Base-by-base conservation (phyloP, 2,113 vertebrate genomes). In the Macroglossus sobrinus region DNA sequence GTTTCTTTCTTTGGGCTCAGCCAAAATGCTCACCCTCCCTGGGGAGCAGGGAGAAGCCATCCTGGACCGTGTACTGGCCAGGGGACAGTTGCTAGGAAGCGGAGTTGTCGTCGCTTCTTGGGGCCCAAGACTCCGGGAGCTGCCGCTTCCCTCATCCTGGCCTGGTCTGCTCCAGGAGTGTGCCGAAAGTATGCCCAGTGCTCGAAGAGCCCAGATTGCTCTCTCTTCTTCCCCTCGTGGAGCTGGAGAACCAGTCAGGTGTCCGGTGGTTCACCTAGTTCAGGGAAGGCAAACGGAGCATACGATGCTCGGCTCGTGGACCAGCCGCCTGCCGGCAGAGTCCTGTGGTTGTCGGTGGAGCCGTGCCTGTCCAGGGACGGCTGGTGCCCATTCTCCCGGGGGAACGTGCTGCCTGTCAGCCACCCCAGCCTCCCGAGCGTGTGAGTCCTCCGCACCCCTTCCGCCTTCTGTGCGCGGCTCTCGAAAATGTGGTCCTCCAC, bases 231-330 rank as follows among this genome's bases (percentile, higher is more conserved):
- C 16, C 30, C 33, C 53, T 64, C 11, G 2, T 33, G 47, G 38
- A 45, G 74, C 45, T 26, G 13, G 43, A 59, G n/a, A 53, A 2
- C 30, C 30, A n/a, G 5, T 22, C 0, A 0, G 6, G 24, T 30
- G 19, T 35, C 33, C 85, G 71, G 40, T 28, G 16, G 43, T 59
- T 78, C 66, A 59, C 71, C n/a, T 45, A 6, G 40, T 59, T 63
- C n/a, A 19, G 33, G 38, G 33, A 22, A 61, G 24, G 22, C 30
- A 0, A 33, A 55, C 50, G 15, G 2, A n/a, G 69, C 10, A 3
- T 0, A 1, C 7, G 4, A 1, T 1, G 5, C 30, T 59, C 45
- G 11, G 2, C 4, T 3, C 4, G 0, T n/a, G 7, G 45, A 50
- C 30, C 28, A 40, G 30, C 61, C 43, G 33, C 43, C 26, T 28